Base-by-base conservation (phyloP, 1,140 invertebrate species). In the Leptonema lineaticorne region DNA sequence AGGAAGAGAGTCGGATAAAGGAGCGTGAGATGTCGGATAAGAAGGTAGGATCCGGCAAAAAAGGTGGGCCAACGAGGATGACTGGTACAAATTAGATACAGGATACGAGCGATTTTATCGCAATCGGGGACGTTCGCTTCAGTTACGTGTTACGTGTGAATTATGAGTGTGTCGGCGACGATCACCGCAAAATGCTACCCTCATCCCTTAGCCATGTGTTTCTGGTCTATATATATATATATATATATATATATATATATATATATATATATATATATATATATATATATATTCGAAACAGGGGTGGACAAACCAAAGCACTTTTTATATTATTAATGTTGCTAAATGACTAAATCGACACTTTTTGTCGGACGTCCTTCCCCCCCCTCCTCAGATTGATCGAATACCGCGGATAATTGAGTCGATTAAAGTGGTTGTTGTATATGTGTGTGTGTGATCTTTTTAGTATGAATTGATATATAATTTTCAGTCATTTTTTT, bases 1-100 rank as follows among this genome's bases (percentile, higher is more conserved):
- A n/a, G n/a, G n/a, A n/a, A n/a, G n/a, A n/a, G n/a, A n/a, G n/a
- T n/a, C n/a, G n/a, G n/a, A n/a, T n/a, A n/a, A n/a, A n/a, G n/a
- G n/a, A n/a, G n/a, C n/a, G n/a, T n/a, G n/a, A n/a, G n/a, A 14
- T 16, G 37, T 41, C 37, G 37, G 37, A 41, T 41, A 41, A 41
- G 37, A 41, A 16, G 59, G n/a, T 28, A 30, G 41, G 59, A 63
- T 63, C 29, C 29, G 41, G n/a, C n/a, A 46, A 37, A 63, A 63
- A 63, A 58, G 26, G 56, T 30, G 60, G 60, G 16, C 41, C 18
- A 20, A 48, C n/a, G n/a, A 20, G 50, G 50, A 53, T 53, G 50
- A 53, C 50, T 53, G 50, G 50, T 53, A 53, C 50, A 53, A 53
- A 53, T 53, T 53, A 53, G 50, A 53, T 53, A 53, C 50, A 53